Conservation (phyloP, 2,888 invertebrate species). For the Cerastis leucographa region DNA sequence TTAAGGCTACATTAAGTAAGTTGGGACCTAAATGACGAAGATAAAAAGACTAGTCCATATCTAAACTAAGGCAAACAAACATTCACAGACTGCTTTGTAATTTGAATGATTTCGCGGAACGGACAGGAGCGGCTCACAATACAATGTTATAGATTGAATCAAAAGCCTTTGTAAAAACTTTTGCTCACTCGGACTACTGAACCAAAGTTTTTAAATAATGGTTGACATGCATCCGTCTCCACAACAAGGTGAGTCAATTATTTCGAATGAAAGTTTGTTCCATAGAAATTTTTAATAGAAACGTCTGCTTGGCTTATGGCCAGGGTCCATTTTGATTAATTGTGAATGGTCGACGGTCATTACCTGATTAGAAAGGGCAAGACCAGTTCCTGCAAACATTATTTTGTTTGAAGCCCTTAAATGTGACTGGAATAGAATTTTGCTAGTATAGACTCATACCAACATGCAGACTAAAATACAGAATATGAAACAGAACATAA, state of each 20-base stretch:
- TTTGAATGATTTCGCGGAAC: constrained; percentile 45
- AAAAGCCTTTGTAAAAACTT: constrained; percentile 17
- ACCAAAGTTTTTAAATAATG: neutral
- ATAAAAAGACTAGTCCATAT: constrained; percentile 4
- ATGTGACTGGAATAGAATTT: neutral
- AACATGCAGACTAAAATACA: neutral
- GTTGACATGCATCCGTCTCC: neutral
- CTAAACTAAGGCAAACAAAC: constrained; percentile 41
- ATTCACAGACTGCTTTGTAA: constrained; percentile 10
- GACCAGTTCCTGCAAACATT: constrained; percentile 27
- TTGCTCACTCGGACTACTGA: neutral
- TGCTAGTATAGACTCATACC: neutral
- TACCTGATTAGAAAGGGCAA: constrained; percentile 34
- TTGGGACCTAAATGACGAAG: neutral
- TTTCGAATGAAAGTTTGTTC: constrained; percentile 4
- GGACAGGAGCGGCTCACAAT: neutral
- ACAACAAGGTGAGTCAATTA: neutral
- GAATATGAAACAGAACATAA: neutral
- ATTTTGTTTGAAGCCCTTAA: constrained; percentile 8
- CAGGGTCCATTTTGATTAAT: constrained; percentile 35
- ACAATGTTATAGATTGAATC: constrained; percentile 28
- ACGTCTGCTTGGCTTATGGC: constrained; percentile 35
- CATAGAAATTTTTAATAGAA: constrained; percentile 12
- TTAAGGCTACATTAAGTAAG: constrained; percentile 3
- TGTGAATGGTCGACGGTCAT: constrained; percentile 22